Evolutionary conservation across 2,113 vertebrate genomes (phyloP), one percentile per base, ranked within the genome.

Genomic region (Proterorhinus semilunaris): DNA sequence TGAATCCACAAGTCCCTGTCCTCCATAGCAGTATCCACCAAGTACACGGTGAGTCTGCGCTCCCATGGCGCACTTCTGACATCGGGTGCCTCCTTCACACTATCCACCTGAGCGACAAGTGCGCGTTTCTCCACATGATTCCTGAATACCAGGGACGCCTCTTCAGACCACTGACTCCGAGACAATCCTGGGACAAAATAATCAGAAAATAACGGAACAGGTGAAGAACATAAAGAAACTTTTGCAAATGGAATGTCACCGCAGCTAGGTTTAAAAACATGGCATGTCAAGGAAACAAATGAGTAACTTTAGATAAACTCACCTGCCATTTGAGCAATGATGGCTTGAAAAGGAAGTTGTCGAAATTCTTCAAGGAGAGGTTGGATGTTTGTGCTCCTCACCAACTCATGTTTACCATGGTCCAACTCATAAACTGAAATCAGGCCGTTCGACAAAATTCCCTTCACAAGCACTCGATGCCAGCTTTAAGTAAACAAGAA

Each of bases 291-390:
- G 27, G 27, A 36, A 36, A 36, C 27, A 36, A 55, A 21, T 21
- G 2, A 21, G 11, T 6, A 5, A 52, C 7, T 21, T 16, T 55
- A 27, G 10, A 10, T 5, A 1, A 11, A 89, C 89, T 76, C 85
- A 98, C 97, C 97, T 85, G 96, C 95, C 64, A 99, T 94, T 52
- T 96, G 94, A 68, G 96, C 95, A 16, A 91, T 92, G 69, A 98
- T 74, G 1, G 94, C 96, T 79, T 98, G 97, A 87, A 98, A 98
- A 0, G 97, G 96, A 4, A 98, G 88, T 80, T 94, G 95, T 76
- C 93, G 91, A 87, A 99, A 99, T 0, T 91, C 78, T 2, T 94
- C 87, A 7, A 90, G 83, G 5, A 99, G 90, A 0, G 94, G 94
- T 66, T 88, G 93, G 7, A 98, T 88, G 65, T 93, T 89, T 2